Evolutionary conservation across 2,888 invertebrate species (phyloP), one percentile per base, ranked within the genome.

Genomic region (Lordiphosa fenestrarum): DNA sequence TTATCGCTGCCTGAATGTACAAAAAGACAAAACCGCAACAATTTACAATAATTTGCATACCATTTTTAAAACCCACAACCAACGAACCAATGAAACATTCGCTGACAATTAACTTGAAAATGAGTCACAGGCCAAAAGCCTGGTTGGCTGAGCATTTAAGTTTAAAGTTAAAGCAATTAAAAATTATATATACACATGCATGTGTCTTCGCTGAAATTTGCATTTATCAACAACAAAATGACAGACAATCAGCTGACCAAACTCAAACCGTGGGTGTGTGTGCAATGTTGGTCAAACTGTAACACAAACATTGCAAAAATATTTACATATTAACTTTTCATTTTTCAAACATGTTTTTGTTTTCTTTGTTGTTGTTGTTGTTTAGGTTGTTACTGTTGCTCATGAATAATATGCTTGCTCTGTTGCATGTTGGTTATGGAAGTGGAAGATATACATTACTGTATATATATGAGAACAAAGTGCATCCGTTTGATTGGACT

Each of bases 321-420:
- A 81, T 81, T 81, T 81, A 56, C 81, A 73, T 77, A 66, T 65
- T 52, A 70, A 80, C 73, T 74, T 81, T 68, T 67, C 50, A 51
- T 62, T 59, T 52, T 65, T 54, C 40, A 60, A 50, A 37, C 19
- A 46, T 56, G 51, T 42, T 51, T 57, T 47, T 44, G 35, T 47
- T 33, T 13, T 55, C n/a, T 30, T 30, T 44, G 42, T 37, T 53
- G 39, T 54, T 57, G 25, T 61, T 61, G 25, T 64, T 70, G 51
- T 33, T 62, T 40, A 25, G 25, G 25, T 52, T 47, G 25, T 41
- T 30, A 15, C 10, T 42, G 13, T 55, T 52, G 48, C 59, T 48
- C 46, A 55, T 51, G 51, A 74, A 66, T 64, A 67, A 60, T 60
- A 66, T 54, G 48, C 33, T 53, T 44, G 53, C 40, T 7, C 42